Percentiles rank a stretch among this genome's conserved stretches.
These are phyloP conservation scores for Dryocosmus kuriphilus DNA, from an alignment of 2,888 invertebrate species.

Conservation along the genomic window DNA sequence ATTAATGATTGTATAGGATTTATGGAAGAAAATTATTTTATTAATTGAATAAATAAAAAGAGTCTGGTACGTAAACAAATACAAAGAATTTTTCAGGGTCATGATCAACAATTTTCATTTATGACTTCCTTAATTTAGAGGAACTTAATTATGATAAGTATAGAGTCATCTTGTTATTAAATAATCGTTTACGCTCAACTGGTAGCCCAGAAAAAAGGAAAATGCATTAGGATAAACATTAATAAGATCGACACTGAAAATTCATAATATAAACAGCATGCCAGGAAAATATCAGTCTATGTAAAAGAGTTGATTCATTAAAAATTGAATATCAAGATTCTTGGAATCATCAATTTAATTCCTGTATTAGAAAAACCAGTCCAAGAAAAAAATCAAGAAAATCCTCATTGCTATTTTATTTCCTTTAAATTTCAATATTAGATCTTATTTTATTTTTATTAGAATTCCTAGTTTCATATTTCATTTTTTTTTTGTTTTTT, in stretches of 20 bases:
- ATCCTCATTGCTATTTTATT: not conserved
- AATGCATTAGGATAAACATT: not conserved
- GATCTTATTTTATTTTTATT: too few relatives aligned
- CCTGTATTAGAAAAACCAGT: not conserved
- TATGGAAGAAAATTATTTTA: not conserved
- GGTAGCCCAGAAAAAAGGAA: not conserved
- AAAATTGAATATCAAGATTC: not conserved
- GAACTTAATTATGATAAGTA: not conserved
- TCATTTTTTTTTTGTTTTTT: not conserved
- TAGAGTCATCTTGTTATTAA: slow-evolving; percentile 4
- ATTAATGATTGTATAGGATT: too few relatives aligned
- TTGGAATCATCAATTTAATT: not conserved
- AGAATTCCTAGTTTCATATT: not conserved
- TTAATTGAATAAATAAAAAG: not conserved
- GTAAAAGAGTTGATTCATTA: not conserved
- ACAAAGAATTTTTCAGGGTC: not conserved
- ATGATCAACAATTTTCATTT: not conserved
- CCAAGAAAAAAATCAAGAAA: not conserved
- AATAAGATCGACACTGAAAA: not conserved
- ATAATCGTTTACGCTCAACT: not conserved
- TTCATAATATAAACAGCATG: not conserved
- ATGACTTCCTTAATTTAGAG: not conserved
- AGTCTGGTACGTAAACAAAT: not conserved
- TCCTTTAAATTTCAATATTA: not conserved
- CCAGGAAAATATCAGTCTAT: not conserved